Evolutionary conservation across 2,113 vertebrate genomes (phyloP).

Genomic region (Cephalopholis sonnerati): DNA sequence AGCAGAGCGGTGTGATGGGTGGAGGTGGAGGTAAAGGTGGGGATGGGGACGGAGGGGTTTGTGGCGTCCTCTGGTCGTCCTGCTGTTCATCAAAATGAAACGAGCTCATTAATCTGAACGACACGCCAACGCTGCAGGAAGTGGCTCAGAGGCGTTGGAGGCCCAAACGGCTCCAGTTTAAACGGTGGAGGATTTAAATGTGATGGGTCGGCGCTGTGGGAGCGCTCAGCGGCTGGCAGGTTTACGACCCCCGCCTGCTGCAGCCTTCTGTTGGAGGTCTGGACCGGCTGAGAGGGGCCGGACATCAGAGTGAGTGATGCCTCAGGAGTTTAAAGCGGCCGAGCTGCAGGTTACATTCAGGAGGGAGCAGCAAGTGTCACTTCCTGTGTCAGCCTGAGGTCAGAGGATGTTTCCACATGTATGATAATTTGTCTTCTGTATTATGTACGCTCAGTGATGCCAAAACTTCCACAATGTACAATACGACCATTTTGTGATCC

Average conservation of each 20-base stretch:
- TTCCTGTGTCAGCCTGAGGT: conserved; percentile 12
- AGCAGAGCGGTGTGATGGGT: neutral
- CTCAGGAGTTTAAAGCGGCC: neutral
- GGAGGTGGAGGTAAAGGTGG: neutral
- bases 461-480: no score
- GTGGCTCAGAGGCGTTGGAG: neutral
- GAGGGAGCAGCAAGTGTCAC: neutral
- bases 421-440: no score
- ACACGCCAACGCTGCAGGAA: neutral
- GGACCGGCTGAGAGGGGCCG: neutral
- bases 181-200: neutral
- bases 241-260: conserved; percentile 40
- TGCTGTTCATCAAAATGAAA: conserved; percentile 44
- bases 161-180: neutral
- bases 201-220: neutral
- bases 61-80: conserved; percentile 39
- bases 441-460: no score
- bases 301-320: neutral
- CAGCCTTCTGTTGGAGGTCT: conserved; percentile 43
- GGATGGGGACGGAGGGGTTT: no score
- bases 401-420: neutral
- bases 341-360: conserved; percentile 24
- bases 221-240: conserved; percentile 30
- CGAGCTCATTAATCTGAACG: conserved; percentile 44
- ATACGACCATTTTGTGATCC: no score